Percentiles rank a stretch among this genome's conserved stretches.
Evolutionary conservation across 2,888 invertebrate species (phyloP).

Genomic region (Apocheima hispidaria): DNA sequence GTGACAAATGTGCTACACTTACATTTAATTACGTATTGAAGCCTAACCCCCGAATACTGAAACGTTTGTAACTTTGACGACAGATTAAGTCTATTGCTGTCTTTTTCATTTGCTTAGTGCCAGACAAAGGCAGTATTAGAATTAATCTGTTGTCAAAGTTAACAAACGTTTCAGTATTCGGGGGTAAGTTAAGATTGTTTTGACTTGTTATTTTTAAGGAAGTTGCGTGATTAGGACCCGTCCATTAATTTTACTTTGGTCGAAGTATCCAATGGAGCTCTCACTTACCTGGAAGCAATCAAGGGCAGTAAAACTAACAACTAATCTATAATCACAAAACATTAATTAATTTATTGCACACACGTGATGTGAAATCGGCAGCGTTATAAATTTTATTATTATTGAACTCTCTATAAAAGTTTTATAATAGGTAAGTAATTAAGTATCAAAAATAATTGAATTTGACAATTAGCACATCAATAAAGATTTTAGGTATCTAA

Average conservation of each 20-base stretch:
- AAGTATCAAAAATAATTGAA: slow-evolving; percentile 77
- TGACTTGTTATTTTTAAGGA: too few relatives aligned
- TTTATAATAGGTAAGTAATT: slow-evolving; percentile 63
- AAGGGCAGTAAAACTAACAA: slow-evolving; percentile 20
- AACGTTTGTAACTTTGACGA: too few relatives aligned
- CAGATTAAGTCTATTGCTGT: too few relatives aligned
- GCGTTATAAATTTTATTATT: slow-evolving; percentile 52
- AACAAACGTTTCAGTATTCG: too few relatives aligned
- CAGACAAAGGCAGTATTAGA: too few relatives aligned
- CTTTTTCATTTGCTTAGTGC: too few relatives aligned
- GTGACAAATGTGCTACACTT: too few relatives aligned
- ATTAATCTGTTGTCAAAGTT: too few relatives aligned
- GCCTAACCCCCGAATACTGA: too few relatives aligned
- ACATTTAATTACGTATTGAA: too few relatives aligned
- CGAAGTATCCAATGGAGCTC: slow-evolving; percentile 2
- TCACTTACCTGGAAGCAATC: slow-evolving; percentile 21
- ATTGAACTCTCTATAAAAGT: slow-evolving; percentile 55
- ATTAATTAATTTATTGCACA: slow-evolving; percentile 56
- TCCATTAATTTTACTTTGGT: not conserved
- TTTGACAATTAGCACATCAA: slow-evolving; percentile 58
- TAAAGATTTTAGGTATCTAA: slow-evolving; percentile 58
- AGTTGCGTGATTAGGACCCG: too few relatives aligned
- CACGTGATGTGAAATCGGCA: slow-evolving; percentile 60
- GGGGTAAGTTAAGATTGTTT: too few relatives aligned
- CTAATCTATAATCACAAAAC: slow-evolving; percentile 52